A percentile compares a stretch with the other conserved stretches of the same genome.
Conservation (phyloP, 2,888 invertebrate genomes). For the Exocentrus adspersus region DNA sequence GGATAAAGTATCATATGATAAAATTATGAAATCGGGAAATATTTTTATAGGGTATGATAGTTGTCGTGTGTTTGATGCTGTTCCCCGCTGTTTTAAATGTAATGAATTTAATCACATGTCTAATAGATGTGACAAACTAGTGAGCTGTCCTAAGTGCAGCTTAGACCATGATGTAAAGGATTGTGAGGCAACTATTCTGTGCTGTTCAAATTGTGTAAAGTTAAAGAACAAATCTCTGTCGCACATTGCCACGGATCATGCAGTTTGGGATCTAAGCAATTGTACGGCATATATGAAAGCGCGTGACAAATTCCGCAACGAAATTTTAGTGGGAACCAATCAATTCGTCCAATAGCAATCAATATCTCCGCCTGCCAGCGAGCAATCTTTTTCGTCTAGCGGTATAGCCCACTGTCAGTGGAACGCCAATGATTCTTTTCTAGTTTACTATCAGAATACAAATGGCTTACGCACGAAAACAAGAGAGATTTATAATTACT, state of each 20-base stretch:
- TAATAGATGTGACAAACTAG: not conserved
- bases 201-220: not conserved
- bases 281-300: not conserved
- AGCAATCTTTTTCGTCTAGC: not conserved
- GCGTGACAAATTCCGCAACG: too few relatives aligned
- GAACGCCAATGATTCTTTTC: too few relatives aligned
- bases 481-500: not conserved
- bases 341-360: not conserved
- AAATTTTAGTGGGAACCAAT: too few relatives aligned
- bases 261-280: not conserved
- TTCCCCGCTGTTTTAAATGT: not conserved
- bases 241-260: too few relatives aligned
- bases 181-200: not conserved
- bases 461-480: not conserved
- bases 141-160: not conserved
- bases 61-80: not conserved
- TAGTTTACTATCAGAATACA: not conserved
- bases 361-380: not conserved
- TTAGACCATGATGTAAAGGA: not conserved
- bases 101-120: not conserved
- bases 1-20: not conserved
- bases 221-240: not conserved
- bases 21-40: not conserved
- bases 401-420: not conserved
- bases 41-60: not conserved